phyloP scores from a whole-genome alignment of 2,888 invertebrate genomes.

The Lithosia quadra region DNA sequence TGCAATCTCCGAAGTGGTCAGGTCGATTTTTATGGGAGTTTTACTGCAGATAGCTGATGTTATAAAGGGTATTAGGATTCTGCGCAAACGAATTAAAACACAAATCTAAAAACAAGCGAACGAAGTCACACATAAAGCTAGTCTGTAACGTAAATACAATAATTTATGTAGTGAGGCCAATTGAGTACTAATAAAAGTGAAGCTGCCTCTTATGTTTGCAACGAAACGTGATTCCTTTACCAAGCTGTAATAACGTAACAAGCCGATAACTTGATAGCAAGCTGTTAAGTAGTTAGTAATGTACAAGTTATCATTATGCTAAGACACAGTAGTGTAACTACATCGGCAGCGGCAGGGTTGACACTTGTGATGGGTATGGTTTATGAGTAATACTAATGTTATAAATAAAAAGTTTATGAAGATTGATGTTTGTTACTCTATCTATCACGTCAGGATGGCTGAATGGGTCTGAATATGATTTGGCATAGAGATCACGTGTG shows the following conservation, averaged over 20 bases:
- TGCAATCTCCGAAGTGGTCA: too few relatives aligned
- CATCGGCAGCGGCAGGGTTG: constrained; percentile 27
- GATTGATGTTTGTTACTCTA: background rate
- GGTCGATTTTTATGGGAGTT: too few relatives aligned
- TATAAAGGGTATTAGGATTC: too few relatives aligned
- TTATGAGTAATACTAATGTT: background rate
- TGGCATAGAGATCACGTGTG: background rate
- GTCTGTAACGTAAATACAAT: too few relatives aligned
- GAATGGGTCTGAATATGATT: background rate
- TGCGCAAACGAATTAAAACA: too few relatives aligned
- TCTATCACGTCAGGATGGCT: background rate
- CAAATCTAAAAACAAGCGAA: too few relatives aligned
- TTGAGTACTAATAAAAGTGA: background rate
- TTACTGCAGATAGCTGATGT: too few relatives aligned
- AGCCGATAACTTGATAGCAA: constrained; percentile 38
- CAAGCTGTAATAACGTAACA: constrained; percentile 35
- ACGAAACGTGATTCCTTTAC: constrained; percentile 27
- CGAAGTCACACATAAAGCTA: too few relatives aligned
- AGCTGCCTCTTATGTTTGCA: constrained; percentile 8
- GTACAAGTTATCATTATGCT: constrained; percentile 44
- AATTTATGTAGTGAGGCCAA: background rate
- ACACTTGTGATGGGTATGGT: background rate
- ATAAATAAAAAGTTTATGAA: background rate
- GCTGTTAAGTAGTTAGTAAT: constrained; percentile 42
- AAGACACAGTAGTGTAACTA: constrained; percentile 29